Percentiles rank a stretch among this genome's conserved stretches.
Evolutionary conservation across 2,888 invertebrate genomes (phyloP).

Genomic region (Gortyna flavago): DNA sequence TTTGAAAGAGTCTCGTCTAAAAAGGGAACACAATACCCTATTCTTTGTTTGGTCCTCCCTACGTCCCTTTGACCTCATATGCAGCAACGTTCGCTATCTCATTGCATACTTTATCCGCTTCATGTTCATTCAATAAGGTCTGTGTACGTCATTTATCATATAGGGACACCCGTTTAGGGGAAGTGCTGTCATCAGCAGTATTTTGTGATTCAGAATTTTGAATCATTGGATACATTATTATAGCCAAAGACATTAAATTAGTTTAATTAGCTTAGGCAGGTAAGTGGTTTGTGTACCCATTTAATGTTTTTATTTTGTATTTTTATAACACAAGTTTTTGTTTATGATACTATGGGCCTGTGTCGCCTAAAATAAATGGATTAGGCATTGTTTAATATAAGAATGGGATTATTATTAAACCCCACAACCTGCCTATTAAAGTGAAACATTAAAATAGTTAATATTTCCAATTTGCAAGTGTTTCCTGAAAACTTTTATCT

Average conservation of each 20-base stretch:
- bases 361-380: too few relatives aligned
- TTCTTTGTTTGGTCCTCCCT: slow-evolving; percentile 61
- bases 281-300: background rate
- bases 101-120: slow-evolving; percentile 52
- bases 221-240: background rate
- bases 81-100: slow-evolving; percentile 42
- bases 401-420: too few relatives aligned
- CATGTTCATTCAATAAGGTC: slow-evolving; percentile 50
- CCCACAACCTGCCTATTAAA: background rate
- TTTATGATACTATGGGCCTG: too few relatives aligned
- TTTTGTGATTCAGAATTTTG: slow-evolving; percentile 7
- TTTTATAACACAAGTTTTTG: too few relatives aligned
- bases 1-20: slow-evolving; percentile 53
- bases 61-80: slow-evolving; percentile 57
- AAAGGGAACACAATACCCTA: slow-evolving; percentile 63
- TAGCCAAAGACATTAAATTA: too few relatives aligned
- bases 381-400: too few relatives aligned
- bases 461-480: background rate
- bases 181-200: slow-evolving; percentile 18
- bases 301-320: too few relatives aligned
- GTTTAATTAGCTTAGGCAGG: too few relatives aligned
- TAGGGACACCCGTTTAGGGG: slow-evolving; percentile 18
- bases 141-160: slow-evolving; percentile 45
- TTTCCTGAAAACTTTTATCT: slow-evolving; percentile 10
- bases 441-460: background rate